Base-by-base conservation (phyloP, 1,140 invertebrate genomes). In the Goniozus legneri region DNA sequence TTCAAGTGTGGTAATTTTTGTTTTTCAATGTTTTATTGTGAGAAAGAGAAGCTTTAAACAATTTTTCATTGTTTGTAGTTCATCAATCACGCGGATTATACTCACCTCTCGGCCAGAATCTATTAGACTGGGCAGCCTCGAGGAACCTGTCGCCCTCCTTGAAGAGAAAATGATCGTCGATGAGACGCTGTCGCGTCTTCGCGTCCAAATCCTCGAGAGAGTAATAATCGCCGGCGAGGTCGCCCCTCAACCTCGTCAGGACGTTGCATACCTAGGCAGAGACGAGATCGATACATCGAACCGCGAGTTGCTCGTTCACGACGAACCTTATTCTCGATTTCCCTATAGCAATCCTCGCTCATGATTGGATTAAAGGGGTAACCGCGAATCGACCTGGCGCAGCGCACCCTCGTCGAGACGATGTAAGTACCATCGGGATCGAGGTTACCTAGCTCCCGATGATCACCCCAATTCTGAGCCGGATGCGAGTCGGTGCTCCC, bases 151-250 rank as follows among this genome's bases (percentile, higher is more conserved):
- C 85, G 15, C 84, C 85, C 54, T 89, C 84, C 69, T 88, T 87
- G 72, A 91, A 91, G 15, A 90, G 77, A 70, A 89, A 89, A 63
- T 89, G 85, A 51, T 90, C 84, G 65, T 87, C 82, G 50, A 87
- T 86, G 56, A 90, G 78, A 62, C 83, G 78, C 61, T 84, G 79
- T 62, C 89, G 83, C 14, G 79, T 82, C 24, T 82, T 80, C 56
- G 85, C 80, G 60, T 80, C 77, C 78, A 90, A 86, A 27, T 81
- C 80, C 19, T 76, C 78, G 44, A 92, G 71, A 8, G 85, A 82
- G 58, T 84, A 82, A 67, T 87, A 92, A 30, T 77, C 83, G 31
- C 81, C 82, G 55, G 83, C 80, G 18, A 86, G 77, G 55, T 89
- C 85, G 2, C 72, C 80, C 14, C 76, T 71, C 50, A 82, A 64